A percentile compares a stretch with the other conserved stretches of the same genome.
These are phyloP conservation scores for Gymnocephalus cernua DNA, from an alignment of 2,113 vertebrate genomes.

Conservation along the genomic window DNA sequence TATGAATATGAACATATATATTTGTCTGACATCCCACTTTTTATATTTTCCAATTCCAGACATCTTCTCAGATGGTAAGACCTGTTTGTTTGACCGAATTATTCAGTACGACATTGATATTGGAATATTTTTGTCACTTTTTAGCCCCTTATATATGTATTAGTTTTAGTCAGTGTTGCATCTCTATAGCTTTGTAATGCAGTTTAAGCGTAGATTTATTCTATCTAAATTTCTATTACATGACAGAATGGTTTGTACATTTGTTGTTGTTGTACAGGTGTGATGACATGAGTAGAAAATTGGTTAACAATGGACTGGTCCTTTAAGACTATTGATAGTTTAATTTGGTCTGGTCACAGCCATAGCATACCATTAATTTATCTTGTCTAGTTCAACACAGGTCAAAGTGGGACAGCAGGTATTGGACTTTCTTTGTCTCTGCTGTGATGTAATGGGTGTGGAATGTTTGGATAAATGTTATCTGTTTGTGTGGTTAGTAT, in stretches of 20 bases:
- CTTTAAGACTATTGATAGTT: neutral
- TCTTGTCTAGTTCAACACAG: neutral
- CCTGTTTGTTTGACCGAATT: neutral
- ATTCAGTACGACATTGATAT: neutral
- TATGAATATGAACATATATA: neutral
- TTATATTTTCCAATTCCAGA: conserved; percentile 34
- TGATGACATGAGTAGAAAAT: neutral
- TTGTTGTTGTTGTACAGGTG: too few relatives aligned
- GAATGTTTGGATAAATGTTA: conserved; percentile 40
- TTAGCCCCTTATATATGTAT: too few relatives aligned
- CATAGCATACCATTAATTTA: neutral
- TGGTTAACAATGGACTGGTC: neutral
- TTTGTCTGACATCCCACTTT: conserved; percentile 6
- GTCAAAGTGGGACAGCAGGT: neutral
- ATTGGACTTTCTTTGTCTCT: conserved; percentile 1
- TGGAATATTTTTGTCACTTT: neutral
- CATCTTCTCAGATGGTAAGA: conserved; percentile 41
- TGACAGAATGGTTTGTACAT: neutral
- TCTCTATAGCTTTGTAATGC: neutral
- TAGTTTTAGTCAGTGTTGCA: too few relatives aligned
- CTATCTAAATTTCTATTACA: too few relatives aligned
- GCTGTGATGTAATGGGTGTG: conserved; percentile 17
- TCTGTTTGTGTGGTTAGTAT: conserved; percentile 21
- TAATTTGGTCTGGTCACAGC: neutral
- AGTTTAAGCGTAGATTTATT: neutral